Conservation (phyloP, 2,888 invertebrate species). For the Parnassius glacialis region DNA sequence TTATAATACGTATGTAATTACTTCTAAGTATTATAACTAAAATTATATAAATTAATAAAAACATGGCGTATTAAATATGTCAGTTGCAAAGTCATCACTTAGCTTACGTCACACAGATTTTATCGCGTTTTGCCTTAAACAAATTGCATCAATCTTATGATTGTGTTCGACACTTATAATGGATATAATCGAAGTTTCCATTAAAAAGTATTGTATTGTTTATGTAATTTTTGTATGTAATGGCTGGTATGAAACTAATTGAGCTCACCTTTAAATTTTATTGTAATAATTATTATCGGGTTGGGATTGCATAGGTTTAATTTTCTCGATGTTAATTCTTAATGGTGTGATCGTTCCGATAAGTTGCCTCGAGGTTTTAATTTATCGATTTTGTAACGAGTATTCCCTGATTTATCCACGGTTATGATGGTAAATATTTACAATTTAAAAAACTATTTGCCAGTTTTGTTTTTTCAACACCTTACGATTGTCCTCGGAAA, state of each 20-base stretch:
- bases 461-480: too few relatives aligned
- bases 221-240: slow-evolving; percentile 9
- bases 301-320: not conserved
- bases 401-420: too few relatives aligned
- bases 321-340: not conserved
- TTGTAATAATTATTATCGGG: slow-evolving; percentile 5
- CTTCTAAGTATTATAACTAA: too few relatives aligned
- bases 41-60: not conserved
- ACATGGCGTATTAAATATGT: not conserved
- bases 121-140: slow-evolving; percentile 7
- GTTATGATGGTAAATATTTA: too few relatives aligned
- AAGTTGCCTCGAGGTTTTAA: not conserved
- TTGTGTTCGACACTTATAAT: slow-evolving; percentile 11
- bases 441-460: too few relatives aligned
- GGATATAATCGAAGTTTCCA: slow-evolving; percentile 11
- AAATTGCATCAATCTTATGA: slow-evolving; percentile 18
- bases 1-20: too few relatives aligned
- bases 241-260: not conserved
- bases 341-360: slow-evolving; percentile 1
- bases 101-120: slow-evolving; percentile 11
- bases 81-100: slow-evolving; percentile 14
- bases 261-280: slow-evolving; percentile 1
- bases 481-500: too few relatives aligned
- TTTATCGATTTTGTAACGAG: not conserved
- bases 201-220: slow-evolving; percentile 12